Evolutionary conservation across 2,888 invertebrate species (phyloP), one percentile per base, ranked within the genome.

Genomic region (Trissonchulus sp.): DNA sequence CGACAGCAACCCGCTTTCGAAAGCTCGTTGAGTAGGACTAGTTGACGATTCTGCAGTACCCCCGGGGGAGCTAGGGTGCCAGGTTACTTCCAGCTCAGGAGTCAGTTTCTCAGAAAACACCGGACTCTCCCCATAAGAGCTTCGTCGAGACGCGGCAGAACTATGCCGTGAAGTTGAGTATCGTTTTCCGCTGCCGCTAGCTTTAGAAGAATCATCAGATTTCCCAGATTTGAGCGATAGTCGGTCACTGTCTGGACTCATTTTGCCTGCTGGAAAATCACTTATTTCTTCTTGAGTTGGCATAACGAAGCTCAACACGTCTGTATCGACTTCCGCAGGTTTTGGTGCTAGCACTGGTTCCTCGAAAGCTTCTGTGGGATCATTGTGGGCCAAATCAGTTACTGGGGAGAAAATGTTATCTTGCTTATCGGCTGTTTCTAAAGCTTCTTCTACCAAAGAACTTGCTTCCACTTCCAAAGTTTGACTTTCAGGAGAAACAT

Each of bases 61-160:
- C 34, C 68, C 2, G 31, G 31, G 48, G 36, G 48, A 23, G 73
- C 30, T 35, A 31, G 75, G 33, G 23, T 73, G 38, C 75, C 76
- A 75, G 28, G 36, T 37, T 18, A 76, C 74, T 63, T 73, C 35
- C 23, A 76, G 68, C 33, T 78, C 75, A 28, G 77, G 75, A 35
- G 77, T 76, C 62, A 76, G 34, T 3, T 74, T 71, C 28, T 76
- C 76, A 2, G 74, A 18, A 31, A 75, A 76, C 3, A 74, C 33
- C 1, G 38, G 37, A 75, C 31, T 75, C 30, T 77, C 77, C 2
- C 74, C 76, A 37, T 77, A 71, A 62, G 75, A 73, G 48, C 77
- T 77, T 33, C 72, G 69, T 34, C 77, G 35, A 30, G 74, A 75
- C 0, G 73, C 48, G 48, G 68, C 69, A 65, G 69, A 76, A 1